Percentiles rank a stretch among this genome's conserved stretches.
phyloP scores from a whole-genome alignment of 37 sponge, comb jelly and placozoan species.

The Bolinopsis microptera region DNA sequence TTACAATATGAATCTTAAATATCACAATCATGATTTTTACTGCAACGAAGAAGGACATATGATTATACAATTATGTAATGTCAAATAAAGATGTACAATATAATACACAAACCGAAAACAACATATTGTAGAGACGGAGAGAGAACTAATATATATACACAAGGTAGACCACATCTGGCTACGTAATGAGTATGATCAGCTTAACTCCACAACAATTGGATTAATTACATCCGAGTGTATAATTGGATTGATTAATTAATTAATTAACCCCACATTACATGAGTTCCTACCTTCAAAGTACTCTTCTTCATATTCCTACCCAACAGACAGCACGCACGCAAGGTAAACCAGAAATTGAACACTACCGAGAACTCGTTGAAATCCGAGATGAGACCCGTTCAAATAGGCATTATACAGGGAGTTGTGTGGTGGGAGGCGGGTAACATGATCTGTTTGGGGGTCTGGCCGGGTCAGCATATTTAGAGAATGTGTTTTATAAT shows the following conservation, averaged over 20 bases:
- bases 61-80: too few relatives aligned
- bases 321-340: neutral
- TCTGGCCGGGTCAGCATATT: too few relatives aligned
- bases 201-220: neutral
- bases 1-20: too few relatives aligned
- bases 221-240: neutral
- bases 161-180: neutral
- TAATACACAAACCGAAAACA: too few relatives aligned
- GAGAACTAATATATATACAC: too few relatives aligned
- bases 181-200: neutral
- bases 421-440: neutral
- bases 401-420: neutral
- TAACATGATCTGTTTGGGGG: neutral
- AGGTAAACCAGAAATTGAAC: neutral
- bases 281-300: neutral
- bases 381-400: neutral
- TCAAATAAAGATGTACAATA: too few relatives aligned
- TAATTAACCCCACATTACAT: neutral
- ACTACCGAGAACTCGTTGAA: neutral
- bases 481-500: too few relatives aligned
- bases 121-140: too few relatives aligned
- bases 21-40: too few relatives aligned
- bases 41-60: too few relatives aligned
- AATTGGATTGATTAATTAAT: neutral
- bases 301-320: neutral